Evolutionary conservation across 2,113 vertebrate species (phyloP).

Genomic region (Pseudorasbora parva): DNA sequence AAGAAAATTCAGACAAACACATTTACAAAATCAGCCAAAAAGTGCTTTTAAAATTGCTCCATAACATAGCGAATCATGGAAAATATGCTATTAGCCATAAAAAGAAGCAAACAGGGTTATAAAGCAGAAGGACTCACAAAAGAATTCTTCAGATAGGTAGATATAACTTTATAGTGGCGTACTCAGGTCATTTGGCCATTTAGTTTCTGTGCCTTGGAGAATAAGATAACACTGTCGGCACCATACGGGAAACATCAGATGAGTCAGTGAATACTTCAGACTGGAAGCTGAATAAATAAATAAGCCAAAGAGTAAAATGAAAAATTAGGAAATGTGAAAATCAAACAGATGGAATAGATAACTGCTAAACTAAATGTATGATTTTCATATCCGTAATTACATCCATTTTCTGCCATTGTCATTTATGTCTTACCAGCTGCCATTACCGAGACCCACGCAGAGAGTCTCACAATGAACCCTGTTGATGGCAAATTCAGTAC

Average conservation of each 20-base stretch:
- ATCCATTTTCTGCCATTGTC: not conserved
- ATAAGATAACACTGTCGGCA: slow-evolving; percentile 1
- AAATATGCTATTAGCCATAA: slow-evolving; percentile 31
- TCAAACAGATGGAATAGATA: not conserved
- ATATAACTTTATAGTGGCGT: not conserved
- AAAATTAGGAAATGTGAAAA: not conserved
- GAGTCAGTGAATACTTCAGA: not conserved
- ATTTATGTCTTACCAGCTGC: not conserved
- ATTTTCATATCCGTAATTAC: slow-evolving; percentile 35
- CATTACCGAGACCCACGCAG: not conserved
- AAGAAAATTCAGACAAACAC: slow-evolving; percentile 23
- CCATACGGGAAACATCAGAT: not conserved
- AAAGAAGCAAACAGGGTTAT: slow-evolving; percentile 23
- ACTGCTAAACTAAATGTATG: not conserved
- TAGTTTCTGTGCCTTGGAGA: slow-evolving; percentile 1
- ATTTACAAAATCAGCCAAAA: slow-evolving; percentile 25
- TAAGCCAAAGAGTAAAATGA: not conserved
- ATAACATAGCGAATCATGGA: slow-evolving; percentile 4
- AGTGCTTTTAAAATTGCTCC: slow-evolving; percentile 11
- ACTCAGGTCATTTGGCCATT: slow-evolving; percentile 6
- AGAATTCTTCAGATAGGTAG: not conserved
- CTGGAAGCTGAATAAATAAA: not conserved
- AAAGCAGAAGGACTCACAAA: slow-evolving; percentile 27
- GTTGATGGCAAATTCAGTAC: not conserved
- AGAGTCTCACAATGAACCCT: not conserved